A percentile compares a stretch with the other conserved stretches of the same genome.
Conservation (phyloP, 2,113 vertebrate species). For the Galemys pyrenaicus region DNA sequence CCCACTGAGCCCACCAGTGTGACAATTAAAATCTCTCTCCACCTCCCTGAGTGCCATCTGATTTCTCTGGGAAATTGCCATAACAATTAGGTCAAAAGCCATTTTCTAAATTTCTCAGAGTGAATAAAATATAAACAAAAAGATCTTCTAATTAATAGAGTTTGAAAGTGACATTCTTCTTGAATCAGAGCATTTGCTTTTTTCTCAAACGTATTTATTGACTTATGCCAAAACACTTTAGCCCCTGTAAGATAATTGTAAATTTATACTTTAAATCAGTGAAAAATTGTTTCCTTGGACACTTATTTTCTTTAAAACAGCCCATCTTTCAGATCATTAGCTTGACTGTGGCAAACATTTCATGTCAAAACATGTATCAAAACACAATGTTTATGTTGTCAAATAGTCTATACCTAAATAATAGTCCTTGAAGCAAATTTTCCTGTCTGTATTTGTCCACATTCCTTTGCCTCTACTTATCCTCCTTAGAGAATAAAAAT, state of each 20-base stretch:
- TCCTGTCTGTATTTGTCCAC: background rate
- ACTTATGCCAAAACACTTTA: background rate
- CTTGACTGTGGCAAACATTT: background rate
- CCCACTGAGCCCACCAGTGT: too few relatives aligned
- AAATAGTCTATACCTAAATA: background rate
- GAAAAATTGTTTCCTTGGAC: background rate
- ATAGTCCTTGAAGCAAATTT: background rate
- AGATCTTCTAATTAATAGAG: background rate
- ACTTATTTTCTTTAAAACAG: background rate
- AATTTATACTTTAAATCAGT: background rate
- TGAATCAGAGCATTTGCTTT: background rate
- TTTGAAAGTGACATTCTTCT: background rate
- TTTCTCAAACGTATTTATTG: background rate
- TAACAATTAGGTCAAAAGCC: background rate
- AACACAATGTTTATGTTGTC: background rate
- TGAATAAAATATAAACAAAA: background rate
- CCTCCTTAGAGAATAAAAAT: background rate
- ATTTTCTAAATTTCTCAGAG: background rate
- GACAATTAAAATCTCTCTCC: too few relatives aligned
- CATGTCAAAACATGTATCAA: background rate
- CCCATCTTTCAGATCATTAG: background rate
- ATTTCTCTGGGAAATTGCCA: too few relatives aligned
- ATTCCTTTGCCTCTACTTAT: background rate
- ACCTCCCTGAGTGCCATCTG: too few relatives aligned
- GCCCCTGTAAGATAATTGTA: background rate